Evolutionary conservation across 2,113 vertebrate genomes (phyloP).

Genomic region (Hassar affinis): DNA sequence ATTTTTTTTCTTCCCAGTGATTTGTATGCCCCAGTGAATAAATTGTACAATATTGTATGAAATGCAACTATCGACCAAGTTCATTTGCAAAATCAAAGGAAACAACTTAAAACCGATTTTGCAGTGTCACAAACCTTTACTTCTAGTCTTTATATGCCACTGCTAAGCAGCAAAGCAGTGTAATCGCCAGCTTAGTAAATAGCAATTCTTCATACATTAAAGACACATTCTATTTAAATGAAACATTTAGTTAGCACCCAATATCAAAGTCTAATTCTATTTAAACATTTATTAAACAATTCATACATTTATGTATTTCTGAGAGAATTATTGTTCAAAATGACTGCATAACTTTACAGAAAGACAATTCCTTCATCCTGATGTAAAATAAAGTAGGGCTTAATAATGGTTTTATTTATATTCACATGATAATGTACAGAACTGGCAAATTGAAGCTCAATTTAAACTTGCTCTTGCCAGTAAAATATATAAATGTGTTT

Average conservation of each 20-base stretch:
- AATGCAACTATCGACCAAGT: no score
- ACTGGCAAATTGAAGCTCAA: background rate
- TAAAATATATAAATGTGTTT: slow-evolving; percentile 14
- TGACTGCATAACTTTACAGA: background rate
- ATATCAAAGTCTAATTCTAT: background rate
- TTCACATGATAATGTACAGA: background rate
- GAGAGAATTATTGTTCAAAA: background rate
- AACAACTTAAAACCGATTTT: background rate
- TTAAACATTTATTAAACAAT: background rate
- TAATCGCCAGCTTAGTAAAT: background rate
- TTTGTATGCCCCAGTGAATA: background rate
- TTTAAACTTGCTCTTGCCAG: background rate
- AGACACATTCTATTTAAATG: background rate
- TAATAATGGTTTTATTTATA: background rate
- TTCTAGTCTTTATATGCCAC: background rate
- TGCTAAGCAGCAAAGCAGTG: background rate
- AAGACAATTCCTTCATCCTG: background rate
- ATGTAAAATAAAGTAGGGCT: background rate
- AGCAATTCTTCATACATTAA: background rate
- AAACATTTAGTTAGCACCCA: background rate
- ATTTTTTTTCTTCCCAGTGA: background rate
- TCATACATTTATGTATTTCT: background rate
- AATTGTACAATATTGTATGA: background rate
- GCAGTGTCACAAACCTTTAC: background rate
- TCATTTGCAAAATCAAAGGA: background rate